Evolutionary conservation across 2,888 invertebrate genomes (phyloP).

Genomic region (Tetramorium bicarinatum): DNA sequence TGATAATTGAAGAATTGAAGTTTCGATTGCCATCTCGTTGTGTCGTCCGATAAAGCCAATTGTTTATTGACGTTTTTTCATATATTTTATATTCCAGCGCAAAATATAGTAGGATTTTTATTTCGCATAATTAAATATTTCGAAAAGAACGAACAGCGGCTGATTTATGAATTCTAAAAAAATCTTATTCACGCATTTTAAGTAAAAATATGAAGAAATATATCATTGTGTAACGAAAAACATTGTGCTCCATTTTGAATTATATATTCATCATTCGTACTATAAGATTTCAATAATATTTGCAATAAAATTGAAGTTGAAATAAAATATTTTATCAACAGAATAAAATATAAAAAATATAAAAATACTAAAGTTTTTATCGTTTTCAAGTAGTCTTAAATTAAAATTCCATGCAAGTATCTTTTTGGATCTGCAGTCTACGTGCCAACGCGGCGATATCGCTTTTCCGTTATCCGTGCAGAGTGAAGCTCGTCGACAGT

Average conservation of each 20-base stretch:
- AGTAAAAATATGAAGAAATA: background rate
- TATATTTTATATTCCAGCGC: background rate
- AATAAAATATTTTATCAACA: background rate
- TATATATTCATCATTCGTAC: background rate
- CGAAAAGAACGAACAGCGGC: background rate
- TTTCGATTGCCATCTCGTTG: constrained; percentile 21
- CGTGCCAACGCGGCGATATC: constrained; percentile 58
- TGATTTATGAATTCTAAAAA: background rate
- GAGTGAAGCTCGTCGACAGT: constrained; percentile 51
- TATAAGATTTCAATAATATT: background rate
- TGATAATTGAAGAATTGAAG: constrained; percentile 28
- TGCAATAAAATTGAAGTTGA: background rate
- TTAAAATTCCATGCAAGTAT: constrained; percentile 61
- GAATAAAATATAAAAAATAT: background rate
- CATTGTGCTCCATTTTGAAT: background rate
- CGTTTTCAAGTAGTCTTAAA: constrained; percentile 37
- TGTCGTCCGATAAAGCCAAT: background rate
- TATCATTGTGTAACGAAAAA: background rate
- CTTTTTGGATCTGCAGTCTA: constrained; percentile 60
- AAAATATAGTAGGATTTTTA: background rate
- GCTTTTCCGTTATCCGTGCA: constrained; percentile 41
- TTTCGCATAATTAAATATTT: background rate
- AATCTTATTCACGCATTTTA: background rate
- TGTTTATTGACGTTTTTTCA: background rate
- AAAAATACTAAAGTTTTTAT: constrained; percentile 23